phyloP scores from a whole-genome alignment of 2,888 invertebrate species.

The Cantharis nigra region DNA sequence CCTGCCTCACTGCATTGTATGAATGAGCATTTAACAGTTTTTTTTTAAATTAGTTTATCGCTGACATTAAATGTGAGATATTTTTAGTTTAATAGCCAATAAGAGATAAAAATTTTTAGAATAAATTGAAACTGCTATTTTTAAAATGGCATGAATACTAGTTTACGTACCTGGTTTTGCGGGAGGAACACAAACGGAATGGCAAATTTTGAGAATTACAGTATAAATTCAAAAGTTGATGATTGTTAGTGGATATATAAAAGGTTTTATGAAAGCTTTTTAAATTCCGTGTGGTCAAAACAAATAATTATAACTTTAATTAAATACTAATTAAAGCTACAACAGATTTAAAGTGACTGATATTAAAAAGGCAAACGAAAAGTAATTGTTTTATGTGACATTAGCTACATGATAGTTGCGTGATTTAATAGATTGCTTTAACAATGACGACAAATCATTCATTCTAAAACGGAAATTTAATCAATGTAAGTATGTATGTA shows the following conservation, averaged over 20 bases:
- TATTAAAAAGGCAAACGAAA: neutral
- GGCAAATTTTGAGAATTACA: no score
- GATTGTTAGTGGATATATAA: neutral
- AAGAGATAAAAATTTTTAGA: no score
- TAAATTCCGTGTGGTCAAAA: neutral
- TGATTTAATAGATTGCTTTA: neutral
- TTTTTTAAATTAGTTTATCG: no score
- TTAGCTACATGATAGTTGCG: neutral
- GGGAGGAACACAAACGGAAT: no score
- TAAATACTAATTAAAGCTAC: neutral
- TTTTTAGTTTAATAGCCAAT: no score
- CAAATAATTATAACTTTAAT: neutral
- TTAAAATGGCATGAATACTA: no score
- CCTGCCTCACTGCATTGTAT: no score
- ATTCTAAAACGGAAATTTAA: neutral
- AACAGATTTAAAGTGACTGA: neutral
- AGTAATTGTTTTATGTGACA: neutral
- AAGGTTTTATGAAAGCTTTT: neutral
- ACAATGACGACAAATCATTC: neutral
- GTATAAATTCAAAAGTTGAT: neutral
- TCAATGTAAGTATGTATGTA: neutral
- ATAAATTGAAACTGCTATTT: no score
- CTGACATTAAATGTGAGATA: no score
- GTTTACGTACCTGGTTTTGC: no score
- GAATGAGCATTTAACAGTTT: no score